Conservation (phyloP, 2,797 vertebrate species). For the Natrix natrix region DNA sequence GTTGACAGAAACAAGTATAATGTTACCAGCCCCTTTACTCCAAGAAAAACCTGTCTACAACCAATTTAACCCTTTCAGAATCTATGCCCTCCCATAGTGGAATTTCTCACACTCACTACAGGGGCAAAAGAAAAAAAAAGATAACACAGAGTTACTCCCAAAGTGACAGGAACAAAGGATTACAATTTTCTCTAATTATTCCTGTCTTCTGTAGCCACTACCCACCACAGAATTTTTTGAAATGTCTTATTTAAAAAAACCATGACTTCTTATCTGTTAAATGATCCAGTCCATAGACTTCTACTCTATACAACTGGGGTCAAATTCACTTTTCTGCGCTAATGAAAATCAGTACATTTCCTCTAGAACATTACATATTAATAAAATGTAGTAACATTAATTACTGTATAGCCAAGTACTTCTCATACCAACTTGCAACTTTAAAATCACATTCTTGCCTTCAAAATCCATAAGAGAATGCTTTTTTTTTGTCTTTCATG, state of each 20-base stretch:
- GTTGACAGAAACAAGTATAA: not conserved
- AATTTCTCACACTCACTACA: not conserved
- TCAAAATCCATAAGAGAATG: not conserved
- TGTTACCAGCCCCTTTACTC: not conserved
- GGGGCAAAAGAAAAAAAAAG: not conserved
- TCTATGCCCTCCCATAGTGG: not conserved
- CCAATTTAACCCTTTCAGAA: not conserved
- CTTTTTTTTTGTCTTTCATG: not conserved
- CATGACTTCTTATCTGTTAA: not conserved
- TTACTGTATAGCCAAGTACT: not conserved
- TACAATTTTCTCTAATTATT: not conserved
- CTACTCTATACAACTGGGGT: not conserved
- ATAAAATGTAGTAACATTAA: not conserved
- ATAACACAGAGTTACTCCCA: not conserved
- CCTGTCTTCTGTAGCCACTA: not conserved
- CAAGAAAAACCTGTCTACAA: not conserved
- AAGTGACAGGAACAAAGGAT: not conserved
- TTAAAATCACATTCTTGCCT: not conserved
- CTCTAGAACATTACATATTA: not conserved
- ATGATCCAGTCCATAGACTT: not conserved
- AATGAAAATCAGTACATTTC: not conserved
- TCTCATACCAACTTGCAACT: not conserved
- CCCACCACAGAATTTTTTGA: not conserved
- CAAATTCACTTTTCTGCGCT: not conserved
- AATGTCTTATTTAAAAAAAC: not conserved